A percentile compares a stretch with the other conserved stretches of the same genome.
phyloP scores from a whole-genome alignment of 2,113 vertebrate genomes.

The Carassius auratus region DNA sequence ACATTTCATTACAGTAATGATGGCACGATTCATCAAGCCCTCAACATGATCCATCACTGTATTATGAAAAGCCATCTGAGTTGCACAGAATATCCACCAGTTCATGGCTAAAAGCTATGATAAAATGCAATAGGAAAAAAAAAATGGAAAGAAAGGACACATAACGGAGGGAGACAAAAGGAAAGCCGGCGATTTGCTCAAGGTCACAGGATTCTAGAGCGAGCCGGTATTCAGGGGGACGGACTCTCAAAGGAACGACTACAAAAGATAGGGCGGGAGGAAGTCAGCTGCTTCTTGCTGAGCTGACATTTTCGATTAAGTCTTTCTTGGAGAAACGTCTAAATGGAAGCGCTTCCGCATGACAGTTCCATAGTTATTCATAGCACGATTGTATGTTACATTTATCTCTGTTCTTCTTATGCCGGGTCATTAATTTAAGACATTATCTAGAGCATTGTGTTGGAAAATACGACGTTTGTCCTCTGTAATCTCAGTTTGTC shows the following conservation, averaged over 20 bases:
- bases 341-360: slow-evolving; percentile 7
- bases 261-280: slow-evolving; percentile 30
- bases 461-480: slow-evolving; percentile 24
- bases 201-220: slow-evolving; percentile 36
- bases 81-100: slow-evolving; percentile 43
- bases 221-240: not conserved
- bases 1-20: slow-evolving; percentile 49
- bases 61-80: slow-evolving; percentile 48
- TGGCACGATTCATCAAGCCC: slow-evolving; percentile 44
- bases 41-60: slow-evolving; percentile 21
- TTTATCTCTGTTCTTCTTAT: not conserved
- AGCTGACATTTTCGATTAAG: slow-evolving; percentile 44
- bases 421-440: slow-evolving; percentile 35
- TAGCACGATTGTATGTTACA: slow-evolving; percentile 10
- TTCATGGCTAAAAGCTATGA: slow-evolving; percentile 43
- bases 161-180: slow-evolving; percentile 11
- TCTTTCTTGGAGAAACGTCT: slow-evolving; percentile 42
- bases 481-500: slow-evolving; percentile 39
- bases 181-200: slow-evolving; percentile 39
- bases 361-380: slow-evolving; percentile 26
- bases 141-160: slow-evolving; percentile 25
- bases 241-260: slow-evolving; percentile 34
- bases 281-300: slow-evolving; percentile 41
- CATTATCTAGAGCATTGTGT: slow-evolving; percentile 19
- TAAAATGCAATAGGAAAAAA: slow-evolving; percentile 42